Base-by-base conservation (phyloP, 2,888 invertebrate genomes). In the Plutella xylostella region DNA sequence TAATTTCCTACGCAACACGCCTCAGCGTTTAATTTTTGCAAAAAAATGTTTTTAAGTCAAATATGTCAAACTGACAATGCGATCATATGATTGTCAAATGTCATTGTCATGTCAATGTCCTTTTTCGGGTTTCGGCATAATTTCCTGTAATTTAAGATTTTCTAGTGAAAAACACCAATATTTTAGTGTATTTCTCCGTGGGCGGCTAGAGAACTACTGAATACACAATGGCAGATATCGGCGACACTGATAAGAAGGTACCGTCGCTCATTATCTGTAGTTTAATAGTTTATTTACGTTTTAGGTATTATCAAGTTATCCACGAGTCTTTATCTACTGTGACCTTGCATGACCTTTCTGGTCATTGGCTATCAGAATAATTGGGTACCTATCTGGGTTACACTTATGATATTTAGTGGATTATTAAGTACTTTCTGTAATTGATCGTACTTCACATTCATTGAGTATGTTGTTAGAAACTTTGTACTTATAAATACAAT, bases 201-300 rank as follows among this genome's bases (percentile, higher is more conserved):
- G 11, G n/a, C 18, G 19, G n/a, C 28, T 28, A 12, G 28, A 12
- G 28, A n/a, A 6, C 9, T 58, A 65, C 58, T 57, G 60, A 52
- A 12, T 62, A n/a, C 19, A 18, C 41, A 51, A 79, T 79, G 79
- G 65, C 66, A 46, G 74, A 75, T 58, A 63, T 55, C 50, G 60
- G 58, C 48, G 69, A 67, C 46, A 60, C 55, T 46, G 75, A 75
- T 73, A 73, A 74, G 65, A 79, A 78, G 79, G 79, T 78, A 75
- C 66, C 59, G 60, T 55, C 54, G 50, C 55, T 57, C 62, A 42
- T 21, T 69, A 68, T 65, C 65, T 61, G 44, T 48, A n/a, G n/a
- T n/a, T n/a, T n/a, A n/a, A n/a, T n/a, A n/a, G n/a, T n/a, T n/a
- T n/a, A n/a, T n/a, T n/a, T n/a, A n/a, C n/a, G 47, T 47, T 9